phyloP scores from a whole-genome alignment of 2,888 invertebrate genomes.

The Helobdella robusta region DNA sequence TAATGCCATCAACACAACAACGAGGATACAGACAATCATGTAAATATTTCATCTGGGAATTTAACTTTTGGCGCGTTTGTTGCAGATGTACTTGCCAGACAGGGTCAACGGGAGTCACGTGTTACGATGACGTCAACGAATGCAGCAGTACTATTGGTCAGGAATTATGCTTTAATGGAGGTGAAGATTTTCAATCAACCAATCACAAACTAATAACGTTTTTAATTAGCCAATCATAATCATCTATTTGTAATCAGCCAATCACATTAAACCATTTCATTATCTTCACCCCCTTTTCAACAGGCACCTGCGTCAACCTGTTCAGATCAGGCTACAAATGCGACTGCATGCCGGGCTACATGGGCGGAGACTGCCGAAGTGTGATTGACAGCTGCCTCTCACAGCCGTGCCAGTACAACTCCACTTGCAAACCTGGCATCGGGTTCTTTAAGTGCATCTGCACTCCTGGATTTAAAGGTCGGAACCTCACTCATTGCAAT shows the following conservation, averaged over 20 bases:
- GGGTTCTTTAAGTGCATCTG: conserved; percentile 7
- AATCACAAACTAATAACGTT: no score
- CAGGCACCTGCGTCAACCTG: conserved; percentile 28
- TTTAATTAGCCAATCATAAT: no score
- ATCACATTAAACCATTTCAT: no score
- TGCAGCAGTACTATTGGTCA: no score
- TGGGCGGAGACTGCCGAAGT: conserved; percentile 9
- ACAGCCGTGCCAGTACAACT: conserved; percentile 22
- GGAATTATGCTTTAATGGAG: no score
- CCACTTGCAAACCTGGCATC: conserved; percentile 11
- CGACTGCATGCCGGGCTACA: conserved; percentile 29
- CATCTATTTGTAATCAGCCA: no score
- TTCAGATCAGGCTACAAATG: conserved; percentile 34
- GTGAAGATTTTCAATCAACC: no score
- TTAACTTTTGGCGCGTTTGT: no score
- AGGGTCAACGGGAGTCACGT: conserved; percentile 22
- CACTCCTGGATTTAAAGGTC: conserved; percentile 13
- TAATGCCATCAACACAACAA: no score
- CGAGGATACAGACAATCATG: no score
- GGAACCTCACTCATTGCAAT: neutral
- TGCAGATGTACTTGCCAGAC: conserved; percentile 34
- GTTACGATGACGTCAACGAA: conserved; percentile 10
- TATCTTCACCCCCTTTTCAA: no score
- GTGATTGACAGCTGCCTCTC: conserved; percentile 17
- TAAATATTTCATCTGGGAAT: no score